phyloP scores from a whole-genome alignment of 2,113 vertebrate species.

The Xiphias gladius region DNA sequence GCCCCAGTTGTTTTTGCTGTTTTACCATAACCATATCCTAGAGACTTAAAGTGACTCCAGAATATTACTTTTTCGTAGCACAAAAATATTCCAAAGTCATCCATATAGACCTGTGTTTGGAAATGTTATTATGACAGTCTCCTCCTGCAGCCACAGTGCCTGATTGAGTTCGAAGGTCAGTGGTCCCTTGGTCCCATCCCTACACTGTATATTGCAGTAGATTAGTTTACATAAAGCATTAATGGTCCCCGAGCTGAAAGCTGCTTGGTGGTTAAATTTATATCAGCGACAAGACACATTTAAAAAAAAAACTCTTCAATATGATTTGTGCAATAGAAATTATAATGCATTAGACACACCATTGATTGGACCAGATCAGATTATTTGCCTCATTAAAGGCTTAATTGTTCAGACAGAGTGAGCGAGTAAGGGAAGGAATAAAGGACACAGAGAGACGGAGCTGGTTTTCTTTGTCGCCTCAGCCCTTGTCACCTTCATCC shows the following conservation, averaged over 20 bases:
- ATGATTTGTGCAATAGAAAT: constrained; percentile 34
- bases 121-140: constrained; percentile 4
- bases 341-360: constrained; percentile 26
- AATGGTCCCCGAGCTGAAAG: constrained; percentile 50
- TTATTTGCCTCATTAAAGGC: constrained; percentile 48
- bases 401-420: constrained; percentile 27
- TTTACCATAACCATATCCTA: not conserved
- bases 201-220: constrained; percentile 45
- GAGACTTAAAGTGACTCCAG: not conserved
- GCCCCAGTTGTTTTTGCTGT: not conserved
- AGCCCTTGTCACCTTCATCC: constrained; percentile 4
- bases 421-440: not conserved
- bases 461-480: constrained; percentile 12
- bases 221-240: constrained; percentile 69
- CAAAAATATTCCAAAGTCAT: not conserved
- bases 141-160: constrained; percentile 4
- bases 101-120: not conserved
- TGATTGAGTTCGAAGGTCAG: constrained; percentile 13
- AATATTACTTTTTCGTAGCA: not conserved
- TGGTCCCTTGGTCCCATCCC: constrained; percentile 6
- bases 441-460: constrained; percentile 12
- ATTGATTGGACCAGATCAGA: constrained; percentile 49
- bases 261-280: constrained; percentile 56
- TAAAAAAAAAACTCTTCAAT: constrained; percentile 19
- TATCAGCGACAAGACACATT: constrained; percentile 40